Percentiles rank a stretch among this genome's conserved stretches.
phyloP scores from a whole-genome alignment of 1,140 invertebrate species.

The Anastatus disparis region DNA sequence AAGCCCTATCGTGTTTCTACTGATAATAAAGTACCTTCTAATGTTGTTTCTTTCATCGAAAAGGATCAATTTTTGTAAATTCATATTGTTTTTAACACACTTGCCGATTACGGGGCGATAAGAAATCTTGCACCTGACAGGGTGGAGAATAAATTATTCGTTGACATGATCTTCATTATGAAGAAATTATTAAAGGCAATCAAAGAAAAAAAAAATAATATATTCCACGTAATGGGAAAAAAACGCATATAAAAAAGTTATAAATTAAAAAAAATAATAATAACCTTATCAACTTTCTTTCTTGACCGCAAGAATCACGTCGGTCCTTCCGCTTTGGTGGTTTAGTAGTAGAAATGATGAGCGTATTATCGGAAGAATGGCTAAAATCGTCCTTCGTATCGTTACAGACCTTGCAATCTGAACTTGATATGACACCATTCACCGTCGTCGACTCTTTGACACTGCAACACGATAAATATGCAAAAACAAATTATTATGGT shows the following conservation, averaged over 20 bases:
- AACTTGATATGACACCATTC: conserved; percentile 54
- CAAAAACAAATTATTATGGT: conserved; percentile 23
- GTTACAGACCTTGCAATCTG: conserved; percentile 59
- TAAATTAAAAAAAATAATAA: background rate
- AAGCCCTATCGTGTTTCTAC: background rate
- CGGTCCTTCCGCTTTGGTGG: conserved; percentile 81
- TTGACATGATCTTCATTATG: background rate
- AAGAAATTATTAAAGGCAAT: too few species aligned
- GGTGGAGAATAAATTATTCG: background rate
- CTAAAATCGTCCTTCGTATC: conserved; percentile 53
- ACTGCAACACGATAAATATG: conserved; percentile 46
- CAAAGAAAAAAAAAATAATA: background rate
- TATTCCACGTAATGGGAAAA: background rate
- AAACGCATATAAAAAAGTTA: background rate
- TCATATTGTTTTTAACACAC: background rate
- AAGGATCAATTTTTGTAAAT: background rate
- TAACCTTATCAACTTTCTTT: conserved; percentile 81
- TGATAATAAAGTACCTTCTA: background rate
- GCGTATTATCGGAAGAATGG: conserved; percentile 48
- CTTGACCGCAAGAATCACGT: conserved; percentile 75
- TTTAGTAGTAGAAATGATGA: conserved; percentile 58
- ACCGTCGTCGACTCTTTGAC: conserved; percentile 50
- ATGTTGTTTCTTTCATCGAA: background rate
- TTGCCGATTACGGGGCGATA: conserved; percentile 1
- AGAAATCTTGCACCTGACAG: conserved; percentile 14